Conservation (phyloP, 2,888 invertebrate genomes). For the Agonopterix heracliana region DNA sequence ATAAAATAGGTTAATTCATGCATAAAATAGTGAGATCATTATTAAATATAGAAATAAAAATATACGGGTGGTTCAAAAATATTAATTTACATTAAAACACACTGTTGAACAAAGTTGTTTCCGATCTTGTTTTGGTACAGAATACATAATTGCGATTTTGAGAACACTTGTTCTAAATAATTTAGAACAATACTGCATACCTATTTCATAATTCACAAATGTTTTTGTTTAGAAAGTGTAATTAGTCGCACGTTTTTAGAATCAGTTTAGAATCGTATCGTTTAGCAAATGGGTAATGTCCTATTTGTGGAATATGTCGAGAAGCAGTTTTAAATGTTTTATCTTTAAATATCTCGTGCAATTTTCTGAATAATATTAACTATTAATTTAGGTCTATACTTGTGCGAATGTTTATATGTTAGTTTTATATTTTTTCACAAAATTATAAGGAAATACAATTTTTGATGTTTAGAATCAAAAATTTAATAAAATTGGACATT, state of each 20-base stretch:
- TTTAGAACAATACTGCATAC: too few species aligned
- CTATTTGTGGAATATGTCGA: constrained; percentile 12
- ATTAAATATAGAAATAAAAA: constrained; percentile 36
- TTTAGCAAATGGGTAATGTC: constrained; percentile 25
- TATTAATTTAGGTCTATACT: not conserved
- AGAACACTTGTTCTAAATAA: too few species aligned
- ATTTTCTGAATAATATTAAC: not conserved
- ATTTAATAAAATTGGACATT: constrained; percentile 36
- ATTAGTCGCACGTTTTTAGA: constrained; percentile 36
- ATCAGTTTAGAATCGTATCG: constrained; percentile 22
- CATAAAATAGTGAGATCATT: constrained; percentile 61
- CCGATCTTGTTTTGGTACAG: too few species aligned
- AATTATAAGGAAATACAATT: too few species aligned
- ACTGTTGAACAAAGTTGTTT: not conserved
- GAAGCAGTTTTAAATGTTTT: not conserved
- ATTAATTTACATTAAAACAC: constrained; percentile 19
- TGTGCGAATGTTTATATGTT: not conserved
- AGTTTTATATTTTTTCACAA: not conserved
- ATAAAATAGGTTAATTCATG: constrained; percentile 43
- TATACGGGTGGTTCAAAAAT: constrained; percentile 65
- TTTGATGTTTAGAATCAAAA: too few species aligned
- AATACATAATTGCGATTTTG: too few species aligned
- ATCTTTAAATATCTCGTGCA: not conserved
- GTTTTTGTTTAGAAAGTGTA: constrained; percentile 5
- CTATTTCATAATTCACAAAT: constrained; percentile 16